A percentile compares a stretch with the other conserved stretches of the same genome.
phyloP scores from a whole-genome alignment of 2,113 vertebrate genomes.

The Phrynosoma blainvillii region DNA sequence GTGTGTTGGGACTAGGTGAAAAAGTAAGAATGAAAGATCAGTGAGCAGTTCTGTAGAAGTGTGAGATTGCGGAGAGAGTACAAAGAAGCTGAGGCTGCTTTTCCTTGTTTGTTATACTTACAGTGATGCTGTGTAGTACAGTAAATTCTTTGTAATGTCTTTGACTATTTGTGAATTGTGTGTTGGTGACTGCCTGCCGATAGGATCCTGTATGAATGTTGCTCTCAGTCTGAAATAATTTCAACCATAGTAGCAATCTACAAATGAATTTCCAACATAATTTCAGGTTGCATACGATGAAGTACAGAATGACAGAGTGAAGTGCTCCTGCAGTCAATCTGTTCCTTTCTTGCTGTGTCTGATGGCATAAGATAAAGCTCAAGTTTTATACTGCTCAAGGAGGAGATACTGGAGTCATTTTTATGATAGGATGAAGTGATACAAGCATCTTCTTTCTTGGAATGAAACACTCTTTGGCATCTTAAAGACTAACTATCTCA shows the following conservation, averaged over 20 bases:
- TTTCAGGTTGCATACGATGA: not conserved
- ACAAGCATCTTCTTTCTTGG: slow-evolving; percentile 26
- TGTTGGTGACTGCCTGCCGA: slow-evolving; percentile 29
- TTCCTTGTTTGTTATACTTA: slow-evolving; percentile 42
- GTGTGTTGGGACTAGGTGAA: slow-evolving; percentile 12
- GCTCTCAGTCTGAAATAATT: slow-evolving; percentile 37
- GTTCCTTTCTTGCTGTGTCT: slow-evolving; percentile 9
- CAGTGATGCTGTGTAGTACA: slow-evolving; percentile 45
- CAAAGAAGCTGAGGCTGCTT: slow-evolving; percentile 54
- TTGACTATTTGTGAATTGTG: slow-evolving; percentile 51
- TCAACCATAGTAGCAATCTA: slow-evolving; percentile 11
- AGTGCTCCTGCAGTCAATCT: not conserved
- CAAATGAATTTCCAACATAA: slow-evolving; percentile 29
- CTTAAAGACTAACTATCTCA: slow-evolving; percentile 17
- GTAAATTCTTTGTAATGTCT: slow-evolving; percentile 53
- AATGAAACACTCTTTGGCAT: slow-evolving; percentile 16
- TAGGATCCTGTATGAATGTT: slow-evolving; percentile 35
- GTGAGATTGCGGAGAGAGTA: not conserved
- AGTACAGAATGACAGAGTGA: not conserved
- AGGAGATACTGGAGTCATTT: slow-evolving; percentile 27
- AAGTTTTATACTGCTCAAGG: slow-evolving; percentile 26
- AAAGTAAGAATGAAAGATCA: slow-evolving; percentile 30
- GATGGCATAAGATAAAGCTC: slow-evolving; percentile 21
- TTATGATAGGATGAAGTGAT: not conserved
- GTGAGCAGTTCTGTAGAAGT: not conserved